phyloP scores from a whole-genome alignment of 2,888 invertebrate genomes.

The Latheticus oryzae region DNA sequence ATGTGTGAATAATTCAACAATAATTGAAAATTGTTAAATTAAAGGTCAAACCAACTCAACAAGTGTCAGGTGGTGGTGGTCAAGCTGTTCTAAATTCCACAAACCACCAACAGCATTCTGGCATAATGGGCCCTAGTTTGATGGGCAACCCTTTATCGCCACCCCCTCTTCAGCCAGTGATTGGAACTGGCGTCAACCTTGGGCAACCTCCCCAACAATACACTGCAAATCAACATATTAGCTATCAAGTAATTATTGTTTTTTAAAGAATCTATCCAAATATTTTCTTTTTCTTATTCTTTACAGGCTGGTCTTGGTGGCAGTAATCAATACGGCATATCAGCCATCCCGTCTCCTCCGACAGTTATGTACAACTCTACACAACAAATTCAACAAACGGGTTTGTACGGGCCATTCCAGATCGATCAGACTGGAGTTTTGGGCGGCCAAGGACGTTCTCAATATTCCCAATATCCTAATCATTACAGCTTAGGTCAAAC shows the following conservation, averaged over 20 bases:
- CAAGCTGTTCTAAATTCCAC: constrained; percentile 60
- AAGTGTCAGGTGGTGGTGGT: constrained; percentile 70
- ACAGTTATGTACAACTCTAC: constrained; percentile 85
- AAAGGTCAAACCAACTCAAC: constrained; percentile 86
- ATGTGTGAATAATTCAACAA: too few relatives aligned
- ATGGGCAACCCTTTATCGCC: constrained; percentile 70
- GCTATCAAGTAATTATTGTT: constrained; percentile 72
- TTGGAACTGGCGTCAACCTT: constrained; percentile 63
- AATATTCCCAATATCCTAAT: constrained; percentile 79
- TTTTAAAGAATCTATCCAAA: constrained; percentile 6
- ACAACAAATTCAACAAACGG: constrained; percentile 73
- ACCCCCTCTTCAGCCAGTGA: constrained; percentile 72
- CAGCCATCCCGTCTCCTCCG: constrained; percentile 88
- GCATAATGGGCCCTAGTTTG: constrained; percentile 61
- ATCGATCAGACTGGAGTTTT: constrained; percentile 68
- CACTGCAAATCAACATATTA: constrained; percentile 72
- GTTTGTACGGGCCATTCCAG: constrained; percentile 87
- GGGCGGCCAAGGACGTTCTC: constrained; percentile 79
- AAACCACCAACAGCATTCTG: constrained; percentile 64
- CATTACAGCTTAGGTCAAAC: constrained; percentile 71
- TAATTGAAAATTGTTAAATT: constrained; percentile 26
- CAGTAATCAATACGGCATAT: constrained; percentile 78
- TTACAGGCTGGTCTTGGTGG: constrained; percentile 62
- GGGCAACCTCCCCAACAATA: constrained; percentile 71
- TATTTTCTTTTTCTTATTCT: constrained; percentile 4